Conservation (phyloP, 2,797 vertebrate species). For the Phrynocephalus guinanensis region DNA sequence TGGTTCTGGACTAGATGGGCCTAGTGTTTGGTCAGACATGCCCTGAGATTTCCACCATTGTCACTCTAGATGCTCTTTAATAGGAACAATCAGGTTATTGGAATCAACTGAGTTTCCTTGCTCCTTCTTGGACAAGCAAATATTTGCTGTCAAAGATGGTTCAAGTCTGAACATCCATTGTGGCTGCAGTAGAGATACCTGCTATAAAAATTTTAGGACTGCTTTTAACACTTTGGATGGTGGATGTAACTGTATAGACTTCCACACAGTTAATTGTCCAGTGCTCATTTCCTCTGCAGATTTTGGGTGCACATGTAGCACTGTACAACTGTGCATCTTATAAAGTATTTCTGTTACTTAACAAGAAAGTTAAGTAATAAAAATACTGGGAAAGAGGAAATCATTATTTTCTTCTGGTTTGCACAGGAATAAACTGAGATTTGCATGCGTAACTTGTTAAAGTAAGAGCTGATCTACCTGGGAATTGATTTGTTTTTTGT, state of each 20-base stretch:
- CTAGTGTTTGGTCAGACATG: too few relatives aligned
- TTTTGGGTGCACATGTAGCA: neutral
- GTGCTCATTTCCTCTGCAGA: neutral
- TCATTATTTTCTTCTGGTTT: neutral
- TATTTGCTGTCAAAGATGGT: neutral
- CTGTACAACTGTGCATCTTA: neutral
- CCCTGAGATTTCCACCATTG: too few relatives aligned
- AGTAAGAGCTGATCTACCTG: neutral
- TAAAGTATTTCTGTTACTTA: neutral
- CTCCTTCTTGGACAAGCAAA: neutral
- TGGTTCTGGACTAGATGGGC: too few relatives aligned
- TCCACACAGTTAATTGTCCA: neutral
- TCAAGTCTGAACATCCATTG: neutral
- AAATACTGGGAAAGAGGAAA: neutral
- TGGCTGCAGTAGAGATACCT: neutral
- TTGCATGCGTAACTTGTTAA: neutral
- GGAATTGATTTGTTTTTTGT: constrained; percentile 1
- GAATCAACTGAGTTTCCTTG: neutral
- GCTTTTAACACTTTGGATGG: neutral
- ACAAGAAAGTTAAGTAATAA: neutral
- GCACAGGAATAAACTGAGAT: neutral
- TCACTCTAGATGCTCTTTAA: neutral
- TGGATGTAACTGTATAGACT: neutral
- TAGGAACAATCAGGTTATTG: neutral
- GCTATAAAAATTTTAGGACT: neutral